Base-by-base conservation (phyloP, 2,888 invertebrate genomes). In the Eilema caniola region DNA sequence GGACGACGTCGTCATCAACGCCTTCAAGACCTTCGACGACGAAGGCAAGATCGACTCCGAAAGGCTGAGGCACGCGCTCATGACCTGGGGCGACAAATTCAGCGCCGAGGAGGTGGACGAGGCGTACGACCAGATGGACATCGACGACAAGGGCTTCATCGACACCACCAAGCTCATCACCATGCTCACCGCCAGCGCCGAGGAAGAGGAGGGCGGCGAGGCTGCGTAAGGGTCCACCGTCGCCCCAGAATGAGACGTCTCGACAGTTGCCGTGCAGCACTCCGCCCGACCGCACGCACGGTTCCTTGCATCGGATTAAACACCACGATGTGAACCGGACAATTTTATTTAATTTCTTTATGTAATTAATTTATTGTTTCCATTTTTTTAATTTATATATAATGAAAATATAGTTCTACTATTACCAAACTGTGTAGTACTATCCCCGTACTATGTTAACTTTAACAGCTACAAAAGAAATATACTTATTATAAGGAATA, bases 71-170 rank as follows among this genome's bases (percentile, higher is more conserved):
- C 98, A 98, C 95, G 98, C 98, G 85, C 96, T 99, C 91, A 97
- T 98, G 97, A 98, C 97, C 95, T 99, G 97, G 97, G 98, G 99
- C 84, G 98, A 99, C 91, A 98, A 98, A 96, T 99, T 99, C 97
- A 95, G 97, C 92, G 96, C 96, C 87, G 97, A 98, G 91, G 98
- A 98, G 93, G 97, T 98, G 88, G 98, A 98, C 93, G 98, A 98
- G 91, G 98, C 98, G 79, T 98, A 97, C 95, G 98, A 98, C 95
- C 98, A 98, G 95, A 98, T 99, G 97, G 97, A 97, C 75, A 98
- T 98, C 91, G 98, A 98, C 95, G 98, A 98, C 93, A 97, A 98
- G 89, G 98, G 98, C 92, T 97, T 96, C 96, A 98, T 98, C 92
- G 98, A 98, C 96, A 98, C 98, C 93, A 96, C 95, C 86, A 97